These are phyloP conservation scores for Daphoenositta chrysoptera DNA, from an alignment of 2,113 vertebrate species.

Conservation along the genomic window DNA sequence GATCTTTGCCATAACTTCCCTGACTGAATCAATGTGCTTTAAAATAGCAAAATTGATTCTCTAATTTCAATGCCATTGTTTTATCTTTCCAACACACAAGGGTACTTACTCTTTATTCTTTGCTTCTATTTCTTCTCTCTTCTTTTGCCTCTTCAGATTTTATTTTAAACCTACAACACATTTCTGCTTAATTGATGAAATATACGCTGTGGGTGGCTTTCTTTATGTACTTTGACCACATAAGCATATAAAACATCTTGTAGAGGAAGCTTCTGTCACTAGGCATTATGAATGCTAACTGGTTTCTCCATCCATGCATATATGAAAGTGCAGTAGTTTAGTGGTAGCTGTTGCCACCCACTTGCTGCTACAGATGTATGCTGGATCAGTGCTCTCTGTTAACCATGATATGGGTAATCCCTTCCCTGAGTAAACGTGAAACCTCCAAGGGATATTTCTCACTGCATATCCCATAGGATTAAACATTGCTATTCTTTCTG, in stretches of 20 bases:
- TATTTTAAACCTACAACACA: neutral
- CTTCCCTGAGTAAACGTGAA: neutral
- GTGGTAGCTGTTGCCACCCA: neutral
- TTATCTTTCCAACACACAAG: slow-evolving; percentile 30
- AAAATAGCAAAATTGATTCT: slow-evolving; percentile 57
- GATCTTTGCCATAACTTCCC: slow-evolving; percentile 23
- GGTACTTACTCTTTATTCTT: neutral
- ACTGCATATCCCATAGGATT: neutral
- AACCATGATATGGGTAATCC: neutral
- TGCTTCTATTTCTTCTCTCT: neutral
- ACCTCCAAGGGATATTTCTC: neutral
- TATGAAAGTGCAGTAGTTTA: neutral
- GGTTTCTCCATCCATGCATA: neutral
- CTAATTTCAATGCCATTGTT: slow-evolving; percentile 52
- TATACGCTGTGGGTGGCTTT: neutral
- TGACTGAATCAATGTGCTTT: slow-evolving; percentile 57
- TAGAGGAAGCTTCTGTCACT: neutral
- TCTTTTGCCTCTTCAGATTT: neutral
- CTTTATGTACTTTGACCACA: neutral
- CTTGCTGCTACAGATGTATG: neutral
- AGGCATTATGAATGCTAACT: slow-evolving; percentile 13
- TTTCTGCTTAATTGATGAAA: neutral
- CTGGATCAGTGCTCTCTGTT: neutral
- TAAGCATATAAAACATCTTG: neutral
- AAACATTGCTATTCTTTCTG: neutral